Evolutionary conservation across 2,888 invertebrate genomes (phyloP), one percentile per base, ranked within the genome.

Genomic region (Melinopterus prodromus): DNA sequence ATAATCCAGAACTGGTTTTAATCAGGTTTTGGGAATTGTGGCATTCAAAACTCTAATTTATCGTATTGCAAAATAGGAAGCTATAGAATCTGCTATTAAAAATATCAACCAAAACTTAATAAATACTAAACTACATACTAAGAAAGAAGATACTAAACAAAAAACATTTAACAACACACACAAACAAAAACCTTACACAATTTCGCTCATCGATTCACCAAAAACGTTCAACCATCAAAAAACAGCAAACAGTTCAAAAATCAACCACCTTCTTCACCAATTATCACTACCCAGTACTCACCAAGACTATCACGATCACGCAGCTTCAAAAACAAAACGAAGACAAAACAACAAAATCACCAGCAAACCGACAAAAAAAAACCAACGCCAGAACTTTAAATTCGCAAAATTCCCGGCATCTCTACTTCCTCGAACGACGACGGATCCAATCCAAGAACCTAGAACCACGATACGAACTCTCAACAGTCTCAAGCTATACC

Each of bases 401-500:
- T 26, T 69, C 77, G 16, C 12, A 15, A 69, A 38, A 16, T 26
- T 16, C 77, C 35, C 36, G 38, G 16, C 38, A 69, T 35, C 53
- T 16, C 3, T 53, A 53, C 53, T 53, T 53, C 53, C 5, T 53
- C 5, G 38, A 38, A 38, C 38, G 38, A 6, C 38, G 38, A 38
- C 38, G 6, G 38, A 38, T 38, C 38, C 71, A 71, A 71, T 14
- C 37, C 16, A 9, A 35, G 26, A 36, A 35, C 16, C 71, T 16
- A 16, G 12, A n/a, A 14, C 71, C 15, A 35, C 76, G 71, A 70
- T 76, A 75, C 69, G 38, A 69, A 77, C 35, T 38, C 16, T 74
- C 53, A 78, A 69, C 36, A 76, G 70, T n/a, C 70, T 53, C 70
- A 70, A 69, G 77, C 71, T 71, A 79, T 82, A 82, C 81, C 82